Base-by-base conservation (phyloP, 2,113 vertebrate genomes). In the Paraplagusia blochii region DNA sequence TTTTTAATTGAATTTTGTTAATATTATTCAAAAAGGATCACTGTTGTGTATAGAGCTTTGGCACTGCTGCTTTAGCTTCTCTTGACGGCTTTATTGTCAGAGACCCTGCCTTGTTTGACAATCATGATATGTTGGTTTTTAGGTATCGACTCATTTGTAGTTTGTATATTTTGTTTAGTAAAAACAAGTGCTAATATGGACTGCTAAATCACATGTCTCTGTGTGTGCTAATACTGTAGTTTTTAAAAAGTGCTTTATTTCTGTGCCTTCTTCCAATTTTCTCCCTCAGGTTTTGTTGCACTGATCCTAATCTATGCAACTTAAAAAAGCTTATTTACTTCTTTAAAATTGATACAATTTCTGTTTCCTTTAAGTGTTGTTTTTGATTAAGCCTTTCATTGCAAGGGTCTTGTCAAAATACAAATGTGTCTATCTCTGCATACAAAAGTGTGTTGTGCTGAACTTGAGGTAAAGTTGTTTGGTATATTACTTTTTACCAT, bases 231-330 rank as follows among this genome's bases (percentile, higher is more conserved):
- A 50, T 72, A 60, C 66, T 81, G 66, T 73, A 58, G 53, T 44
- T 63, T 44, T 77, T 47, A 81, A 62, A 69, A 69, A 33, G 22
- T 60, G 67, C 56, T 69, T 63, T 53, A 77, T 58, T 53, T 68
- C 22, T 77, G 72, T 84, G 83, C 78, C 76, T 81, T 77, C 61
- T 75, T 77, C 77, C 81, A 78, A 85, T 77, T 79, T 74, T 74
- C 63, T 67, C 63, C 75, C 81, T 88, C 85, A 88, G 85, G 87
- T 82, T 76, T 69, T 66, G 49, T 63, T 71, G 72, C 76, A 76
- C 53, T 68, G 51, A 75, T 15, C 42, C 33, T 51, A n/a, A 40
- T 76, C 63, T 68, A 72, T 84, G 78, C 72, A 82, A 72, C 17
- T 10, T 9, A 38, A 11, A 29, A 29, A 29, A 29, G 22, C 3